Conservation (phyloP, 2,113 vertebrate species). For the Otocyon megalotis region DNA sequence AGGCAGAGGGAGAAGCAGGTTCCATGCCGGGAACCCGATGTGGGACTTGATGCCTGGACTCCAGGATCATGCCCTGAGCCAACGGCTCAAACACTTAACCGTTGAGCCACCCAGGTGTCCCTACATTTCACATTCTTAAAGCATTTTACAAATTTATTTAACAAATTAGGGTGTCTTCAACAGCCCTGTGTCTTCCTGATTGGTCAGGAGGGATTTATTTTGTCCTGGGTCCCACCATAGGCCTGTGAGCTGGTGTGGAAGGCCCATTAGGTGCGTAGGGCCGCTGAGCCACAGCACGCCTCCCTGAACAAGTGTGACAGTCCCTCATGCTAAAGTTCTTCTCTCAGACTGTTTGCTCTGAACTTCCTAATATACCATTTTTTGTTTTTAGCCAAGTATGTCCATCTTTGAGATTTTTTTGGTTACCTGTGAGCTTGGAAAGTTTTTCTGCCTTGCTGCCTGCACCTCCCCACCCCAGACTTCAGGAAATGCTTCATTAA, state of each 20-base stretch:
- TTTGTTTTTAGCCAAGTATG: not conserved
- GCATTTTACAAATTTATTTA: not conserved
- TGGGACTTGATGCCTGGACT: too few species aligned
- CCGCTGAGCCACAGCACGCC: not conserved
- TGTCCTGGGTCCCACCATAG: rapidly evolving
- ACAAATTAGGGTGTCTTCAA: not conserved
- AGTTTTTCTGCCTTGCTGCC: not conserved
- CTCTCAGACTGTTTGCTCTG: not conserved
- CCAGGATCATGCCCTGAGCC: too few species aligned
- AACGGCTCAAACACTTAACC: too few species aligned
- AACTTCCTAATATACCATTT: not conserved
- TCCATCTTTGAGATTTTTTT: conserved; percentile 2
- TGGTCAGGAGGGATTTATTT: not conserved
- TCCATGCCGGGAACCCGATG: too few species aligned
- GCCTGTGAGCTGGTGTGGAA: not conserved
- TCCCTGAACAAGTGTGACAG: not conserved
- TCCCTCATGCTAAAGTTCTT: not conserved
- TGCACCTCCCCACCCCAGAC: not conserved
- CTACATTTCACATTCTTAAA: not conserved
- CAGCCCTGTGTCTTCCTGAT: not conserved
- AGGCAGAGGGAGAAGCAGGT: too few species aligned
- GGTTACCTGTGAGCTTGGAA: not conserved
- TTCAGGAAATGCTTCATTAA: not conserved
- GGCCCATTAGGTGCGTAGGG: not conserved
- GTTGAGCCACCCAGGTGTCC: too few species aligned